Evolutionary conservation across 2,797 vertebrate genomes (phyloP).

Genomic region (Sebastes hopkinsi): DNA sequence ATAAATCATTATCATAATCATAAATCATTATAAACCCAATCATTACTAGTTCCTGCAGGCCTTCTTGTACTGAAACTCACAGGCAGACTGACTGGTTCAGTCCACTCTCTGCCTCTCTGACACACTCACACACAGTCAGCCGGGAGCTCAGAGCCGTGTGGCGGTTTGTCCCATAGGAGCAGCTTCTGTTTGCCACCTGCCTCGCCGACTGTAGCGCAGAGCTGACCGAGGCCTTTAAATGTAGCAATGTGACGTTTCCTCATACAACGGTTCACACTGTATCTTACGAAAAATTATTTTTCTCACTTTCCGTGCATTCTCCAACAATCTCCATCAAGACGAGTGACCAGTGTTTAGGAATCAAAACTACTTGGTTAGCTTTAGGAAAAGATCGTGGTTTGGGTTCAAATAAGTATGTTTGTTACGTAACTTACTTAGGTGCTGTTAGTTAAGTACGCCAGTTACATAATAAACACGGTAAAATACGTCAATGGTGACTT

Average conservation of each 20-base stretch:
- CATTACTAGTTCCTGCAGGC: not conserved
- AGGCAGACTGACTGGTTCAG: not conserved
- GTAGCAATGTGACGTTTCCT: not conserved
- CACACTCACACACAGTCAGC: not conserved
- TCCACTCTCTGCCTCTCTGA: not conserved
- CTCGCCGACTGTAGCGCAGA: not conserved
- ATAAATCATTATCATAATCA: not conserved
- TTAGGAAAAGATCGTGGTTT: too few species aligned
- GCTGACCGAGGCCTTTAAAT: not conserved
- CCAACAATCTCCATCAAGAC: too few species aligned
- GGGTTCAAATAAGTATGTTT: too few species aligned
- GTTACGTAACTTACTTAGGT: too few species aligned
- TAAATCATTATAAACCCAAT: not conserved
- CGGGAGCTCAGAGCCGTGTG: not conserved
- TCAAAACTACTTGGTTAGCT: too few species aligned
- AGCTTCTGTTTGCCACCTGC: conserved; percentile 6
- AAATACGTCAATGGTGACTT: too few species aligned
- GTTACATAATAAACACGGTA: too few species aligned
- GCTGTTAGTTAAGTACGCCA: too few species aligned
- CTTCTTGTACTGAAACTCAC: not conserved
- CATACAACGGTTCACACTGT: not conserved
- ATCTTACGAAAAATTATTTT: too few species aligned
- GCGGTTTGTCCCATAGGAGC: not conserved
- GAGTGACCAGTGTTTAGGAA: too few species aligned
- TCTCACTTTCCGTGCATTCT: too few species aligned